Evolutionary conservation across 2,888 invertebrate genomes (phyloP).

Genomic region (Marasmarcha lunaedactyla): DNA sequence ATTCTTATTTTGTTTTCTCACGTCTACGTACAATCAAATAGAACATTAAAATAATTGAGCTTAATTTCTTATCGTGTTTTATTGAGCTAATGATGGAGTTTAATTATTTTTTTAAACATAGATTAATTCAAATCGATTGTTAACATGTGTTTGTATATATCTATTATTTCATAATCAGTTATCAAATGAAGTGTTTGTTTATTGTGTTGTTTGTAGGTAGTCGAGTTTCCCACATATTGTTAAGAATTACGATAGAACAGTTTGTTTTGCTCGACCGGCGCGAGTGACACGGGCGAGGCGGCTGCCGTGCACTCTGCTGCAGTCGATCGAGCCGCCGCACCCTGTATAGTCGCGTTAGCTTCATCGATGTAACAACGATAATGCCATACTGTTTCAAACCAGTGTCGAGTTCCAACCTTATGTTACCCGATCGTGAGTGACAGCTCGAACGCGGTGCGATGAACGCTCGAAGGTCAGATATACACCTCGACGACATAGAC

Average conservation of each 20-base stretch:
- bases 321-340: neutral
- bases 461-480: conserved; percentile 33
- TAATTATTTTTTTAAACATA: too few species aligned
- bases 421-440: conserved; percentile 21
- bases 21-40: too few species aligned
- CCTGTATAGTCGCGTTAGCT: conserved; percentile 39
- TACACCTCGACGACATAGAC: conserved; percentile 21
- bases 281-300: conserved; percentile 5
- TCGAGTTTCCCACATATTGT: conserved; percentile 50
- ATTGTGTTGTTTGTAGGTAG: conserved; percentile 36
- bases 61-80: too few species aligned
- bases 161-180: neutral
- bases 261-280: conserved; percentile 48
- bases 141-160: neutral
- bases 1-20: too few species aligned
- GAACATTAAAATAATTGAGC: too few species aligned
- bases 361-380: conserved; percentile 22
- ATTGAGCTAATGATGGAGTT: too few species aligned
- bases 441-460: conserved; percentile 21
- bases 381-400: conserved; percentile 18
- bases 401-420: conserved; percentile 23
- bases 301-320: too few species aligned
- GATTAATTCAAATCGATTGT: too few species aligned
- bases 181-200: conserved; percentile 21
- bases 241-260: conserved; percentile 45